phyloP scores from a whole-genome alignment of 2,888 invertebrate species.

The Lasioglossum villosulum region DNA sequence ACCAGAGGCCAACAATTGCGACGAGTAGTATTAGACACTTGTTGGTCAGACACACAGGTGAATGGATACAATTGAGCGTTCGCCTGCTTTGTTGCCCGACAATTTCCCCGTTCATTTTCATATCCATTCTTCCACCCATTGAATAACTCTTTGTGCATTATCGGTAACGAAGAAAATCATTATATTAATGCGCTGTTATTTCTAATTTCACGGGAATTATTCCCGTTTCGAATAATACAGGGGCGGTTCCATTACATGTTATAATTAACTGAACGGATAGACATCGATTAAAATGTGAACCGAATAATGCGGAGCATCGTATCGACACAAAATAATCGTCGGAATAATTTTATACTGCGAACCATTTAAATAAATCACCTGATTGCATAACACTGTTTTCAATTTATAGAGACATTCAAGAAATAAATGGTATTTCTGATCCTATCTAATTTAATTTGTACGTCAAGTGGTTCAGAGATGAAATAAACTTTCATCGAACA shows the following conservation, averaged over 20 bases:
- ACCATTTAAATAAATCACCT: neutral
- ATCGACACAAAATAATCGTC: neutral
- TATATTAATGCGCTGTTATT: neutral
- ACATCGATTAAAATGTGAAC: neutral
- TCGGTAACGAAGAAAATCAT: neutral
- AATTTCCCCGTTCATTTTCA: constrained; percentile 1
- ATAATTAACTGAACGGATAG: neutral
- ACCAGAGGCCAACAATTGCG: neutral
- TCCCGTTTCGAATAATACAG: neutral
- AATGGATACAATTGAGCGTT: neutral
- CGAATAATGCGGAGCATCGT: neutral
- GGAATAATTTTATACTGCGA: neutral
- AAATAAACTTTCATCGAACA: neutral
- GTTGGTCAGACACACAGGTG: constrained; percentile 40
- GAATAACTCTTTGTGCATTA: neutral
- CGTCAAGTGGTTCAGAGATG: neutral
- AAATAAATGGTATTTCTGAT: no score
- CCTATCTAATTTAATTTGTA: neutral
- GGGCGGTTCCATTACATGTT: neutral
- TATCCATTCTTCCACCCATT: neutral
- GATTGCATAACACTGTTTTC: no score
- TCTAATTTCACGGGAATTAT: neutral
- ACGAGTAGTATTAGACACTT: constrained; percentile 55
- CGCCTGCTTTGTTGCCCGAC: constrained; percentile 9
- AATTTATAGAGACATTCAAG: no score